Base-by-base conservation (phyloP, 2,888 invertebrate genomes). In the Cryptocephalus primarius region DNA sequence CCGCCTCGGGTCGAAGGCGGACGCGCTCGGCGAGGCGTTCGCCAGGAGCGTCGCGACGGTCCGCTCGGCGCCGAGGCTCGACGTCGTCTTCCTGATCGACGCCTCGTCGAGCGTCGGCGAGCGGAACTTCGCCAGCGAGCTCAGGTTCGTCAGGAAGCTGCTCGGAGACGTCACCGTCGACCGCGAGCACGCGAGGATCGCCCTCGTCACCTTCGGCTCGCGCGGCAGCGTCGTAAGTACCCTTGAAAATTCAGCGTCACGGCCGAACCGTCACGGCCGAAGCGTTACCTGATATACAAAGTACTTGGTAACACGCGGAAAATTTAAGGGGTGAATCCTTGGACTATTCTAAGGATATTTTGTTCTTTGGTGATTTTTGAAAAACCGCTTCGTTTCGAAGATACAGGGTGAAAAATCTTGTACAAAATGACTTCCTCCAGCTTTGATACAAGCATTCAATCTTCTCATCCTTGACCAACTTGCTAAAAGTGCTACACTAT, bases 51-150 rank as follows among this genome's bases (percentile, higher is more conserved):
- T 80, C 2, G 72, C 74, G 45, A 63, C 63, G n/a, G 63, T 80
- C 31, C 72, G 77, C 54, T 56, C 57, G n/a, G 56, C 58, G 12
- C 51, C 55, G 4, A 57, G 60, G 40, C 66, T 80, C 50, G 83
- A 84, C 58, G 65, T 83, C 36, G 74, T 83, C 31, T 83, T 84
- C 62, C 67, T 83, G 40, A 77, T 84, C 40, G 84, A 84, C 58
- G 77, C 79, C 10, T 83, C 83, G n/a, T 79, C 79, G 0, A 82
- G 81, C 54, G 80, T 84, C 2, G 83, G 83, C 1, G 71, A 73
- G 51, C 66, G 71, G 13, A 82, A 84, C 65, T 84, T 83, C 62
- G 69, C 70, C 50, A 80, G 79, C 61, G 83, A 83, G 62, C 64
- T 83, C 42, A 78, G 77, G 59, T 83, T 83, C 62, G 81, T 83